A percentile compares a stretch with the other conserved stretches of the same genome.
phyloP scores from a whole-genome alignment of 2,888 invertebrate species.

The Plagodis dolabraria region DNA sequence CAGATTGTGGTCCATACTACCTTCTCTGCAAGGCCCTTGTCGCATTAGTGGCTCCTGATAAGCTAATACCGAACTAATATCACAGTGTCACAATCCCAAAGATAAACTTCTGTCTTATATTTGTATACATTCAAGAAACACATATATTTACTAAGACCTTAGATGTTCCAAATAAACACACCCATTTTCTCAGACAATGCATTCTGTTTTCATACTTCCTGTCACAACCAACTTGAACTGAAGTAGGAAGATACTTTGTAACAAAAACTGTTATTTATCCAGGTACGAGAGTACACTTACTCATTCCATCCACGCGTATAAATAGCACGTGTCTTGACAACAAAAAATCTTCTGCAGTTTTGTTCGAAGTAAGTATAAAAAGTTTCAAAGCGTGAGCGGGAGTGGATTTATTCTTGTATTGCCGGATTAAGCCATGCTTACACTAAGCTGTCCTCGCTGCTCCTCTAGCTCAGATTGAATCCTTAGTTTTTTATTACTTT shows the following conservation, averaged over 20 bases:
- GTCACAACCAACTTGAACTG: conserved; percentile 30
- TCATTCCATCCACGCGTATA: conserved; percentile 46
- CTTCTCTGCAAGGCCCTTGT: too few species aligned
- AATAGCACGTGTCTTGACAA: conserved; percentile 44
- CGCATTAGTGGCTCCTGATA: too few species aligned
- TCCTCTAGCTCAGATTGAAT: conserved; percentile 54
- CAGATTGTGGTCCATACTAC: too few species aligned
- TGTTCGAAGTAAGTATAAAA: conserved; percentile 47
- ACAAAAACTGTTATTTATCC: conserved; percentile 39
- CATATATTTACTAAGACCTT: neutral
- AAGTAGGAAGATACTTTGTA: conserved; percentile 28
- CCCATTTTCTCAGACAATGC: conserved; percentile 4
- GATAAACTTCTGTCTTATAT: too few species aligned
- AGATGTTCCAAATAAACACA: conserved; percentile 16
- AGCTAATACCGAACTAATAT: neutral
- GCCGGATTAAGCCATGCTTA: conserved; percentile 53
- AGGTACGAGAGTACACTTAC: conserved; percentile 40
- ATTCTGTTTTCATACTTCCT: conserved; percentile 14
- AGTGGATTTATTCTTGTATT: conserved; percentile 55
- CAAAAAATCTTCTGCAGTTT: conserved; percentile 52
- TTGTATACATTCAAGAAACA: neutral
- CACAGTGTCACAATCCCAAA: too few species aligned
- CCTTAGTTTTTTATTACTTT: conserved; percentile 58
- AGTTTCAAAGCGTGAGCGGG: conserved; percentile 49
- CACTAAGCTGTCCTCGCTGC: conserved; percentile 49